These are phyloP conservation scores for Octodonta nipae DNA, from an alignment of 2,888 invertebrate species.

Conservation along the genomic window DNA sequence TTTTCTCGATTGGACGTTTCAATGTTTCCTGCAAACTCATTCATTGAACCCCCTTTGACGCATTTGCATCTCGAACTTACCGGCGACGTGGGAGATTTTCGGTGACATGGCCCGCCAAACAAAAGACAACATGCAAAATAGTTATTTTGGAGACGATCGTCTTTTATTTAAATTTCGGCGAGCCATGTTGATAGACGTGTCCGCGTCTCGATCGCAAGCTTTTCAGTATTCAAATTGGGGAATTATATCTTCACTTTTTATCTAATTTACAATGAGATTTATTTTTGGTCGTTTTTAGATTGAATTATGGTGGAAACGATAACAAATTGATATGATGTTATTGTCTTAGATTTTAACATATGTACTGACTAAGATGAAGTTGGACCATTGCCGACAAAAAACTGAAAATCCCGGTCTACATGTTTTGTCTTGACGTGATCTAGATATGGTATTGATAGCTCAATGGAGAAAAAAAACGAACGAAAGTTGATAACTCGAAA, in stretches of 20 bases:
- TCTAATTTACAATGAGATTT: conserved; percentile 30
- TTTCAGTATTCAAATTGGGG: conserved; percentile 27
- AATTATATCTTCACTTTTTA: conserved; percentile 28
- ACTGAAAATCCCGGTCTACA: too few species aligned
- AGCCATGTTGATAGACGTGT: conserved; percentile 29
- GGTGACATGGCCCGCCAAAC: conserved; percentile 19
- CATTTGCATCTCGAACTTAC: conserved; percentile 27
- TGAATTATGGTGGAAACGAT: conserved; percentile 31
- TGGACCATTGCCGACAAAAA: too few species aligned
- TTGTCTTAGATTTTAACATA: conserved; percentile 19
- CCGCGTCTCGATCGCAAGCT: conserved; percentile 24
- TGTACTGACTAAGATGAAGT: too few species aligned
- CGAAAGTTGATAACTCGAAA: too few species aligned
- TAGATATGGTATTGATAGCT: too few species aligned
- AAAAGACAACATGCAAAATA: conserved; percentile 27
- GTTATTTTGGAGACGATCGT: too few species aligned
- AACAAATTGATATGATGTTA: conserved; percentile 33
- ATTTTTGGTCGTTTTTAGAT: conserved; percentile 28
- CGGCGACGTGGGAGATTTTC: conserved; percentile 31
- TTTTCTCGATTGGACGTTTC: conserved; percentile 23
- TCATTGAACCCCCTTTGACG: conserved; percentile 15
- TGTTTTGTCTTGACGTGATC: too few species aligned
- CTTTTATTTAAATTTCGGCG: conserved; percentile 32
- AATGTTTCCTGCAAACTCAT: conserved; percentile 20
- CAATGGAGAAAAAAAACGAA: too few species aligned